Base-by-base conservation (phyloP, 2,888 invertebrate species). In the Cenopis cana region DNA sequence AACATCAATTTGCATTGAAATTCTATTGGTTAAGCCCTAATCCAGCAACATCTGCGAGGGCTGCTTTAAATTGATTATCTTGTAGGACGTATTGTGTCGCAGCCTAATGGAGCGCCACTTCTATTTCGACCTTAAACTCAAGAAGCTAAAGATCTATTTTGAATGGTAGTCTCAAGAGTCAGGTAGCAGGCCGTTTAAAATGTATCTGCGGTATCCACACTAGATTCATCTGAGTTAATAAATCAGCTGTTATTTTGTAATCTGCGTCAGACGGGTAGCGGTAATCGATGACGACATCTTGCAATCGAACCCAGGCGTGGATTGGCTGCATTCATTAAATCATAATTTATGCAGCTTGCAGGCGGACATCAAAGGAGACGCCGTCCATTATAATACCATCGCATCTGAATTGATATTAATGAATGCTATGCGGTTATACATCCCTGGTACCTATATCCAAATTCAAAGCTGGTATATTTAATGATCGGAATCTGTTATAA, bases 361-460 rank as follows among this genome's bases (percentile, higher is more conserved):
- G 65, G 70, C 74, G 72, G 73, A 78, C 80, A 81, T 85, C 83
- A 85, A 85, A 84, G 83, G 82, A 77, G 76, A 76, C 78, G 77
- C 78, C 83, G 83, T 83, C 80, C 84, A 85, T 86, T 82, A 84
- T 79, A 78, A 81, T 81, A 82, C 82, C 81, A 87, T 86, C 82
- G 80, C 78, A 81, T 81, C 79, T 76, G 76, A 81, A 81, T 80
- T 79, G 79, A 79, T 82, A 80, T 82, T 84, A 80, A 82, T 82
- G 81, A 79, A 75, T 77, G 76, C 79, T 64, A 38, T 77, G 78
- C 76, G 76, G 69, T 77, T 74, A 64, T 75, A 68, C 74, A 70
- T 67, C 74, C 77, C 73, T 73, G 75, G 77, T 80, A 24, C 24
- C 24, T 24, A 24, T 24, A 55, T 79, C 77, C 67, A 72, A 73